A percentile compares a stretch with the other conserved stretches of the same genome.
These are phyloP conservation scores for Coptodon rendalli DNA, from an alignment of 2,113 vertebrate genomes.

Conservation along the genomic window DNA sequence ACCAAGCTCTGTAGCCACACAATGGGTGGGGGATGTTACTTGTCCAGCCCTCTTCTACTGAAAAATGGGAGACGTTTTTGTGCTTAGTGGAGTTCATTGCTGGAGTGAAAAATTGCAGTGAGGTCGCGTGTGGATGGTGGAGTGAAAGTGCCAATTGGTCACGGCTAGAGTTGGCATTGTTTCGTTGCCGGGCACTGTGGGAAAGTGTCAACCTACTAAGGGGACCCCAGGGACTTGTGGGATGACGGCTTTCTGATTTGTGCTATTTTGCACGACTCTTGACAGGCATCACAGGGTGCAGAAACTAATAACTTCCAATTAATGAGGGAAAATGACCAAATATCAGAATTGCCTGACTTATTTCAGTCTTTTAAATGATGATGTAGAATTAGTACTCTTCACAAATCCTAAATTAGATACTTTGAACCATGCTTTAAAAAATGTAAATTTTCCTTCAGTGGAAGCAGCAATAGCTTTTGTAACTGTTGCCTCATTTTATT, in stretches of 20 bases:
- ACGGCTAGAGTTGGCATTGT: constrained; percentile 86
- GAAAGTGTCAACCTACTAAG: constrained; percentile 79
- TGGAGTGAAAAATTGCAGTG: constrained; percentile 92
- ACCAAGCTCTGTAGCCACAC: constrained; percentile 62
- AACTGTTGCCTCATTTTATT: not conserved
- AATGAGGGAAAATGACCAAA: constrained; percentile 30
- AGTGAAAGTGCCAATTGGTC: constrained; percentile 92
- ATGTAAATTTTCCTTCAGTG: not conserved
- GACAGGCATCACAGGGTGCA: constrained; percentile 74
- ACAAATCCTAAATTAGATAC: not conserved
- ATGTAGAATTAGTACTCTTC: not conserved
- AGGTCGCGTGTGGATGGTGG: constrained; percentile 96
- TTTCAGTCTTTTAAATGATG: not conserved
- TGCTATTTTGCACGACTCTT: constrained; percentile 80
- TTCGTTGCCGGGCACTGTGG: constrained; percentile 74
- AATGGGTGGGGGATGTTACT: constrained; percentile 64
- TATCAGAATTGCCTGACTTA: not conserved
- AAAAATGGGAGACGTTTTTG: constrained; percentile 62
- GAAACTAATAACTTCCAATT: constrained; percentile 65
- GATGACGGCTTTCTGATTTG: constrained; percentile 75
- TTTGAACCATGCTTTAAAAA: not conserved
- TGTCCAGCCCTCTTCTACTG: constrained; percentile 69
- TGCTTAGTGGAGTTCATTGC: constrained; percentile 82
- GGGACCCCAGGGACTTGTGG: constrained; percentile 74
- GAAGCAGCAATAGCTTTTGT: not conserved